A percentile compares a stretch with the other conserved stretches of the same genome.
phyloP scores from a whole-genome alignment of 2,797 vertebrate genomes.

The Garrulus glandarius region DNA sequence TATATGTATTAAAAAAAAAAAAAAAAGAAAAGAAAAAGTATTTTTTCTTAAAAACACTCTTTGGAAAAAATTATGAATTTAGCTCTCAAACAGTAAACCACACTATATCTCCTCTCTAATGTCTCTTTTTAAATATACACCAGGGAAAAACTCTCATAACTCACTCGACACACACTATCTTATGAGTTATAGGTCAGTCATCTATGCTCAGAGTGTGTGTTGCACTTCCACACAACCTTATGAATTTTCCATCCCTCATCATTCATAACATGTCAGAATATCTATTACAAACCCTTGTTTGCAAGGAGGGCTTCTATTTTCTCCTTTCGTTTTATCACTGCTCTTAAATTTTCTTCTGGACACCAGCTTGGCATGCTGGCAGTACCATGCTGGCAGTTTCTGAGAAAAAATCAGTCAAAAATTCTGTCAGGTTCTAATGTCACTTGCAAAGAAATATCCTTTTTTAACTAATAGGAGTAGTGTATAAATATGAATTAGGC shows the following conservation, averaged over 20 bases:
- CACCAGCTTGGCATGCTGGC: background rate
- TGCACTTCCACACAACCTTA: constrained; percentile 27
- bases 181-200: constrained; percentile 35
- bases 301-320: constrained; percentile 32
- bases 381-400: background rate
- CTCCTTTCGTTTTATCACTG: constrained; percentile 30
- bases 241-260: constrained; percentile 50
- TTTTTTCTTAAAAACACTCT: background rate
- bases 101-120: background rate
- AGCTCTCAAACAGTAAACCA: constrained; percentile 11
- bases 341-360: constrained; percentile 50
- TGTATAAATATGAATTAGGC: background rate
- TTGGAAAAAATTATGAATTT: constrained; percentile 20
- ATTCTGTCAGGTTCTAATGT: background rate
- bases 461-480: background rate
- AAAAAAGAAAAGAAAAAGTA: background rate
- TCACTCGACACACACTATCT: background rate
- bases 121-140: constrained; percentile 45
- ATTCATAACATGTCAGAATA: constrained; percentile 33
- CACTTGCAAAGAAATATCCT: background rate
- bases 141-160: background rate
- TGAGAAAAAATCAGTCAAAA: constrained; percentile 23
- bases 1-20: background rate
- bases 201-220: background rate
- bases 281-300: constrained; percentile 44